phyloP scores from a whole-genome alignment of 2,113 vertebrate genomes.

The Andinoacara biseriatus region DNA sequence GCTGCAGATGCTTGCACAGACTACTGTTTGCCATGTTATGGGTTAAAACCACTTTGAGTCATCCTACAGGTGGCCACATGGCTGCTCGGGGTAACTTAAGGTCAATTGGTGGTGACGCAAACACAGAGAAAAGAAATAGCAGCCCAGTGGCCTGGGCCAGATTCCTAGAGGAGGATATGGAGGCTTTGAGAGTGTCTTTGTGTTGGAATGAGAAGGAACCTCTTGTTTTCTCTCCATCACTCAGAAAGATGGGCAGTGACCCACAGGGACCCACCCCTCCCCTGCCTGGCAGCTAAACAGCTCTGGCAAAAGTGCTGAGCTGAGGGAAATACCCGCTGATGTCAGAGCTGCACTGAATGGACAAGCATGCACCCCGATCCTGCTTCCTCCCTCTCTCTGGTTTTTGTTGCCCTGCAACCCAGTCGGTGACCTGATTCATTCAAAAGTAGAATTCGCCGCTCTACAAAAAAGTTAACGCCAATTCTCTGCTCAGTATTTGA shows the following conservation, averaged over 20 bases:
- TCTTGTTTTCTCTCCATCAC: conserved; percentile 74
- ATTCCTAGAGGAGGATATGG: conserved; percentile 50
- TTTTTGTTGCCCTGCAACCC: conserved; percentile 5
- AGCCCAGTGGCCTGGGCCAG: conserved; percentile 33
- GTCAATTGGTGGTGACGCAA: conserved; percentile 66
- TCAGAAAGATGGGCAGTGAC: conserved; percentile 77
- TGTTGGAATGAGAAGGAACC: conserved; percentile 66
- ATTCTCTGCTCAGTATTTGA: not conserved
- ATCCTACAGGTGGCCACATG: not conserved
- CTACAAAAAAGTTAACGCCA: not conserved
- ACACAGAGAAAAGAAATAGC: conserved; percentile 45
- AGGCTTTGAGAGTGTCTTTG: conserved; percentile 72
- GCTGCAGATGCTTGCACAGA: not conserved
- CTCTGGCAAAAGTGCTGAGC: conserved; percentile 70
- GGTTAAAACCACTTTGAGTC: conserved; percentile 44
- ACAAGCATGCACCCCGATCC: conserved; percentile 37
- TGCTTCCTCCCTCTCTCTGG: not conserved
- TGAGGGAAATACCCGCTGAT: conserved; percentile 66
- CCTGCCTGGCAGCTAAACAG: conserved; percentile 50
- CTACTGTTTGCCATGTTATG: not conserved
- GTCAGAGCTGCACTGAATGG: conserved; percentile 64
- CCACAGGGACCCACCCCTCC: conserved; percentile 42
- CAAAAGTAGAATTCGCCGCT: not conserved
- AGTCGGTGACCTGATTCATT: conserved; percentile 21
- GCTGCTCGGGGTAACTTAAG: conserved; percentile 34